These are phyloP conservation scores for Echinops telfairi DNA, from an alignment of 2,113 vertebrate species.

Conservation along the genomic window DNA sequence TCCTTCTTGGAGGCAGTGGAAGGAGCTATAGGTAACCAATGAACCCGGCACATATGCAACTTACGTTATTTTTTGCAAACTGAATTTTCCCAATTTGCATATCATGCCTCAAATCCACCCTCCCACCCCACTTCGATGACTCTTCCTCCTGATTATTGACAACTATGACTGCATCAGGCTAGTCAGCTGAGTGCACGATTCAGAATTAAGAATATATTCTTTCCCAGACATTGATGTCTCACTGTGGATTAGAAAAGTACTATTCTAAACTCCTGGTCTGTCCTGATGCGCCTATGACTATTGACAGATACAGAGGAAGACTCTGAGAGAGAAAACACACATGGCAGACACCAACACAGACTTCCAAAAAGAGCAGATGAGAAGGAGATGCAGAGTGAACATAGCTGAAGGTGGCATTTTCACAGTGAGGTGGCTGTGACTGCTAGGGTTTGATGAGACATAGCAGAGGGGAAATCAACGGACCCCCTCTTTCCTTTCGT, in stretches of 20 bases:
- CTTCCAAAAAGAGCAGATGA: background rate
- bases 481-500: background rate
- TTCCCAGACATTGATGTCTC: background rate
- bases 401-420: fast-evolving
- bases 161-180: background rate
- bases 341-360: background rate
- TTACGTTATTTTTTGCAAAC: background rate
- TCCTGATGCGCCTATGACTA: background rate
- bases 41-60: fast-evolving
- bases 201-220: background rate
- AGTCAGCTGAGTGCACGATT: background rate
- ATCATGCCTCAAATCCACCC: background rate
- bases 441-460: background rate
- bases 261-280: background rate
- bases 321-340: fast-evolving
- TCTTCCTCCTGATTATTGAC: background rate
- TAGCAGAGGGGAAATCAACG: background rate
- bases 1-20: background rate
- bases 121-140: too few relatives aligned
- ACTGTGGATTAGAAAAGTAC: background rate
- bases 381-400: background rate
- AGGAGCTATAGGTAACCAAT: background rate
- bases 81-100: background rate
- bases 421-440: background rate
- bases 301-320: background rate